These are phyloP conservation scores for Leptopilina drosophilae DNA, from an alignment of 2,888 invertebrate genomes.

Conservation along the genomic window DNA sequence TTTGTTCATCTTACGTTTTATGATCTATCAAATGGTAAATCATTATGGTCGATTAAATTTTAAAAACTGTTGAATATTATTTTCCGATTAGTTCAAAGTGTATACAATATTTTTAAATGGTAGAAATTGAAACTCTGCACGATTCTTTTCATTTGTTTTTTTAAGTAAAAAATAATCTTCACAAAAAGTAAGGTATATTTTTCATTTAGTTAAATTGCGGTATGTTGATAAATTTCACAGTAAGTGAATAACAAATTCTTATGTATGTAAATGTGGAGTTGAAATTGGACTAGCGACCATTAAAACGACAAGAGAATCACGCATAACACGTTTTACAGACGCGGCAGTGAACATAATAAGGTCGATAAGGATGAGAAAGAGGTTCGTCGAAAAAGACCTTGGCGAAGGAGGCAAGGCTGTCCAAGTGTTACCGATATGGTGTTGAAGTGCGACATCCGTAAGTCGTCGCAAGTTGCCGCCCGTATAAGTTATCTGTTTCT, in stretches of 20 bases:
- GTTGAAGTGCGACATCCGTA: conserved; percentile 33
- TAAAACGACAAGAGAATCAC: conserved; percentile 38
- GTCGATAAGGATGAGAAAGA: conserved; percentile 40
- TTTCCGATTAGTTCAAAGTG: not conserved
- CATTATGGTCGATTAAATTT: not conserved
- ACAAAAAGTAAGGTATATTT: too few relatives aligned
- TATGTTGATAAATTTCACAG: conserved; percentile 16
- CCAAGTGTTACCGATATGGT: conserved; percentile 36
- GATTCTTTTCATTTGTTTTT: too few relatives aligned
- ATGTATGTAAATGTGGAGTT: conserved; percentile 33
- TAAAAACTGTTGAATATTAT: not conserved
- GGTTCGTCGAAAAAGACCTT: conserved; percentile 40
- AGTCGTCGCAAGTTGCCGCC: conserved; percentile 20
- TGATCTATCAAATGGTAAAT: conserved; percentile 35
- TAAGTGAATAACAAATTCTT: conserved; percentile 32
- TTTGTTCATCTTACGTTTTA: conserved; percentile 46
- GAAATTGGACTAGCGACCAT: conserved; percentile 28
- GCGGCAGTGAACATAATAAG: conserved; percentile 39
- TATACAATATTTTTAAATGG: not conserved
- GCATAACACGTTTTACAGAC: conserved; percentile 23
- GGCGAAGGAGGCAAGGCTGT: conserved; percentile 36
- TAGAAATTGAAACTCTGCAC: not conserved
- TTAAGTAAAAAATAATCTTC: not conserved
- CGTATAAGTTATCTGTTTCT: conserved; percentile 54
- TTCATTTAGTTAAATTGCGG: not conserved